Base-by-base conservation (phyloP, 2,113 vertebrate species). In the Climacteris rufus region DNA sequence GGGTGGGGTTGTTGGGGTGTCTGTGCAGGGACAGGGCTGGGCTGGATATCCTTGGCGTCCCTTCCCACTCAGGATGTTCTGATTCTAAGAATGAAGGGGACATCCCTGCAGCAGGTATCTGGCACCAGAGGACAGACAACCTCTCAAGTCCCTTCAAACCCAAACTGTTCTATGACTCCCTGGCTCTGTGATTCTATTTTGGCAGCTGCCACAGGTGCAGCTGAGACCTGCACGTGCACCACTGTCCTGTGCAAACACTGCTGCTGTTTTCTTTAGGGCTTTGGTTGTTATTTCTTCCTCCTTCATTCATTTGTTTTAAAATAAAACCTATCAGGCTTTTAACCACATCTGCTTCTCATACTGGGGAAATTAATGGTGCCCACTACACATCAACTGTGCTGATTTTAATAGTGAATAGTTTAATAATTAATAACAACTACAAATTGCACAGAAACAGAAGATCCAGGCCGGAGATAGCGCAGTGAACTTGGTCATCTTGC, bases 351-450 rank as follows among this genome's bases (percentile, higher is more conserved):
- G 22, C 37, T 54, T 54, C 77, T 83, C 27, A 18, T 49, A 53
- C 44, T 54, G 71, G 42, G 49, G 63, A 71, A 82, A 54, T 77
- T 9, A 45, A 50, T 30, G 47, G 35, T 33, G 66, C 39, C 30
- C 47, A 49, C 23, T 1, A 4, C 50, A 37, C 21, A 18, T 14
- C 1, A 3, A 19, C 18, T 1, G 1, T 42, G 23, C 5, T 45
- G 44, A 15, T 60, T 65, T 59, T 44, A 45, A 23, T 15, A 59
- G 9, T 10, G 42, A 45, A 39, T 77, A 44, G n/a, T n/a, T n/a
- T n/a, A n/a, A n/a, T n/a, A n/a, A n/a, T n/a, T n/a, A n/a, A n/a
- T n/a, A n/a, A n/a, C 20, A 19, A 4, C 28, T 59, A 25, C 44
- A 63, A 4, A 31, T 42, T 40, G 39, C 33, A 15, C 6, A 56